A percentile compares a stretch with the other conserved stretches of the same genome.
These are phyloP conservation scores for Sclerodermus sp. DNA, from an alignment of 2,888 invertebrate genomes.

Conservation along the genomic window DNA sequence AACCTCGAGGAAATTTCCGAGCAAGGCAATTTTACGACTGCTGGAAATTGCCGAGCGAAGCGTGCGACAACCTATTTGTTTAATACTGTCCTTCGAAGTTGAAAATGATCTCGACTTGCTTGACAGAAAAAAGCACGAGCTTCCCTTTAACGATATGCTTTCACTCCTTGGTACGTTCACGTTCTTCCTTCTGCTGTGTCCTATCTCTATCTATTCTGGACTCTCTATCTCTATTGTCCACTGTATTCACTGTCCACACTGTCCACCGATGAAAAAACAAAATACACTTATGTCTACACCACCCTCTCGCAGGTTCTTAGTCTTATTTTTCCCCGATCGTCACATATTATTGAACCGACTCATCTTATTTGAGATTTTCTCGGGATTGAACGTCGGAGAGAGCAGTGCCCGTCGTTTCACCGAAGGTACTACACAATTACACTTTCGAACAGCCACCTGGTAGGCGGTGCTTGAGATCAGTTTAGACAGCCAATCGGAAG, in stretches of 20 bases:
- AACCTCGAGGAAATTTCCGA: too few relatives aligned
- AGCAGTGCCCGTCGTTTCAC: constrained; percentile 45
- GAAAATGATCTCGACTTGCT: too few relatives aligned
- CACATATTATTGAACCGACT: constrained; percentile 49
- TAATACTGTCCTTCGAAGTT: too few relatives aligned
- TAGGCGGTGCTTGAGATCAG: constrained; percentile 44
- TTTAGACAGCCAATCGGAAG: too few relatives aligned
- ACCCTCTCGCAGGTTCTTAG: constrained; percentile 31
- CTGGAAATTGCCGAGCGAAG: too few relatives aligned
- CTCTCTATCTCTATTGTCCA: neutral
- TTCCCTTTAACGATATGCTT: too few relatives aligned
- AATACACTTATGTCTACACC: constrained; percentile 34
- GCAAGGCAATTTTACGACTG: too few relatives aligned
- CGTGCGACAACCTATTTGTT: too few relatives aligned
- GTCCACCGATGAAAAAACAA: constrained; percentile 24
- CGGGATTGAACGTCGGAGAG: constrained; percentile 38
- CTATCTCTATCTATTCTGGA: too few relatives aligned
- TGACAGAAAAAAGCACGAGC: too few relatives aligned
- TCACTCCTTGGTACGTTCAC: too few relatives aligned
- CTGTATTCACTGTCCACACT: constrained; percentile 11
- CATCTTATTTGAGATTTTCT: constrained; percentile 48
- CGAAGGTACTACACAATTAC: constrained; percentile 52
- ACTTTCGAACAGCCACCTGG: constrained; percentile 53
- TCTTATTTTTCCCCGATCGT: constrained; percentile 33
- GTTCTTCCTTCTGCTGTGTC: too few relatives aligned